These are phyloP conservation scores for Hirtodrosophila cameraria DNA, from an alignment of 2,888 invertebrate genomes.

Conservation along the genomic window DNA sequence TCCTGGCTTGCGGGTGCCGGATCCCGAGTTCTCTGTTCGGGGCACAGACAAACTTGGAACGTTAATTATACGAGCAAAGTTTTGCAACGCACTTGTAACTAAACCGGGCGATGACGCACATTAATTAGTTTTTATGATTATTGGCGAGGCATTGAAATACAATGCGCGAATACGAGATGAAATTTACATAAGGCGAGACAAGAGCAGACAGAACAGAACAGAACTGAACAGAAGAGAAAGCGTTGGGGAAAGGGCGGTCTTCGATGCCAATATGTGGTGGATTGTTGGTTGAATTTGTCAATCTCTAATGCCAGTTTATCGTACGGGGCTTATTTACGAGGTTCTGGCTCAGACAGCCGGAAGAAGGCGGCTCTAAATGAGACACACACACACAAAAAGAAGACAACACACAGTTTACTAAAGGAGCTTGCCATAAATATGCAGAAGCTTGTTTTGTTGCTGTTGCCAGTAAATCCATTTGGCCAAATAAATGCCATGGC, in stretches of 20 bases:
- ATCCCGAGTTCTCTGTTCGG: no score
- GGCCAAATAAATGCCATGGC: conserved; percentile 80
- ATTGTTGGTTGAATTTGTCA: conserved; percentile 71
- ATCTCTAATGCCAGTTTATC: conserved; percentile 79
- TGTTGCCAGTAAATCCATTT: conserved; percentile 75
- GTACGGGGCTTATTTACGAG: conserved; percentile 73
- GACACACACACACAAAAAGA: conserved; percentile 14
- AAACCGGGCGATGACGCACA: conserved; percentile 68
- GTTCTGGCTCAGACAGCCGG: conserved; percentile 48
- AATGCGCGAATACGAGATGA: conserved; percentile 56
- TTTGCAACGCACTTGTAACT: conserved; percentile 73
- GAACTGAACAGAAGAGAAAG: no score
- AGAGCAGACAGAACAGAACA: background rate
- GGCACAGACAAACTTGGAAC: conserved; percentile 56
- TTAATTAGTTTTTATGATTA: conserved; percentile 80
- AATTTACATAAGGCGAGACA: conserved; percentile 56
- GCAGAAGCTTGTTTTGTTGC: conserved; percentile 57
- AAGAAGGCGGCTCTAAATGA: conserved; percentile 49
- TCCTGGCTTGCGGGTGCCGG: no score
- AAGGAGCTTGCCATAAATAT: conserved; percentile 63
- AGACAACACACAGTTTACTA: conserved; percentile 1
- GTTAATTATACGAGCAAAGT: conserved; percentile 74
- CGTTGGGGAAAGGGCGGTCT: background rate
- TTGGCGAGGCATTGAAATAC: conserved; percentile 74
- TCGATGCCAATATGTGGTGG: conserved; percentile 37